Evolutionary conservation across 2,113 vertebrate species (phyloP).

Genomic region (Elephas maximus): DNA sequence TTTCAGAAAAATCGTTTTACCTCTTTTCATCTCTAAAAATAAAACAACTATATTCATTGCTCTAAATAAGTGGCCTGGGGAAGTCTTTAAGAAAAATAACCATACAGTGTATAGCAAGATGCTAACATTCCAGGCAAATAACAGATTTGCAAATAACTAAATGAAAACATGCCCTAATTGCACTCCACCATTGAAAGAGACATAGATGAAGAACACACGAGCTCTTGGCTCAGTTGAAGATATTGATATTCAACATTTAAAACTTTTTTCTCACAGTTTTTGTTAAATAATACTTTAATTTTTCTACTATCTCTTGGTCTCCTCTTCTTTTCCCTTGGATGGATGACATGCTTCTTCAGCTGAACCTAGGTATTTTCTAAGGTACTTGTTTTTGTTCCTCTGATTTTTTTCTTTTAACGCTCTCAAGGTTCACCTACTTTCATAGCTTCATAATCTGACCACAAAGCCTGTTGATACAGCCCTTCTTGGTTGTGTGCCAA

Average conservation of each 20-base stretch:
- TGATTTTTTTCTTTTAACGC: neutral
- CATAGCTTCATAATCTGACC: neutral
- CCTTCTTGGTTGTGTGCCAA: neutral
- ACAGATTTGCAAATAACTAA: neutral
- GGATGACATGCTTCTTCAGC: neutral
- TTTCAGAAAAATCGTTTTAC: constrained; percentile 7
- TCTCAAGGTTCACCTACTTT: neutral
- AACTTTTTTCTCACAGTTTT: neutral
- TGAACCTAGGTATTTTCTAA: neutral
- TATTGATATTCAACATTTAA: neutral
- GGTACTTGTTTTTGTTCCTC: neutral
- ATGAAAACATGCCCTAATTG: neutral
- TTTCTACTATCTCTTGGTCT: neutral
- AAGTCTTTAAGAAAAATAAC: neutral
- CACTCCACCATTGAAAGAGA: neutral
- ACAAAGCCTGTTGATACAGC: neutral
- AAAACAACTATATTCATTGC: constrained; percentile 1
- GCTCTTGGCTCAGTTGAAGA: neutral
- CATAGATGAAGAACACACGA: neutral
- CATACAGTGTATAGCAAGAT: neutral
- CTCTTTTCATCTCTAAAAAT: neutral
- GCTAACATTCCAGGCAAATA: neutral
- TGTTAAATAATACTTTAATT: neutral
- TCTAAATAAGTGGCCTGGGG: neutral
- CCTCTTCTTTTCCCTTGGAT: neutral